Conservation (phyloP, 2,113 vertebrate genomes). For the Serranochromis macrocephalus region DNA sequence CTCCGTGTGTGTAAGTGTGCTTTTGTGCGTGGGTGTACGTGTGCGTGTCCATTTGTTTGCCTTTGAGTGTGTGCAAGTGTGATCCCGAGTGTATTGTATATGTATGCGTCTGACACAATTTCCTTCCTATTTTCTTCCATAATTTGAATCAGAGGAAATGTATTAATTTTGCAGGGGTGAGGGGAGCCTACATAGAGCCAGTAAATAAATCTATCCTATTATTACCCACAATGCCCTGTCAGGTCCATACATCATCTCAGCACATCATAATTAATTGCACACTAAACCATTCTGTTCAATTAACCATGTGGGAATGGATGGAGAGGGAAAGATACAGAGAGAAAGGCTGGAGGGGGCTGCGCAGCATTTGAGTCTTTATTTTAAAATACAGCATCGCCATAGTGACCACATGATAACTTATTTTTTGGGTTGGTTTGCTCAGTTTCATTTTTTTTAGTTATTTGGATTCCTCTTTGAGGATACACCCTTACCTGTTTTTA, state of each 20-base stretch:
- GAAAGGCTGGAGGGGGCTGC: not conserved
- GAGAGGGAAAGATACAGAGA: not conserved
- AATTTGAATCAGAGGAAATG: conserved; percentile 74
- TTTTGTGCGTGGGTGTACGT: not conserved
- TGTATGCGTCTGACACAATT: conserved; percentile 67
- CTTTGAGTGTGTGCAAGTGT: conserved; percentile 16
- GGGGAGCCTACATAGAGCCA: conserved; percentile 50
- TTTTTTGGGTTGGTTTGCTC: not conserved
- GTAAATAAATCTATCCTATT: conserved; percentile 76
- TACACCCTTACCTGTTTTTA: not conserved
- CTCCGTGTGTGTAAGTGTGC: conserved; percentile 20
- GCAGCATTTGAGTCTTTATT: conserved; percentile 11
- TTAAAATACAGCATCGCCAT: not conserved
- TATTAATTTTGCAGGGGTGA: conserved; percentile 71
- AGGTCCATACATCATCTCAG: conserved; percentile 73
- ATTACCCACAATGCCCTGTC: conserved; percentile 71
- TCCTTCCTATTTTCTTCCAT: conserved; percentile 72
- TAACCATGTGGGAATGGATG: conserved; percentile 64
- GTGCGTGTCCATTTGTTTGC: conserved; percentile 33
- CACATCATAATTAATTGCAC: conserved; percentile 77
- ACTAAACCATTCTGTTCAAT: conserved; percentile 75
- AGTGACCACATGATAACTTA: conserved; percentile 3
- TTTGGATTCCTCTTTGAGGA: not conserved
- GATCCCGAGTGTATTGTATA: conserved; percentile 46
- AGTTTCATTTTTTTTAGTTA: not conserved